Evolutionary conservation across 2,888 invertebrate species (phyloP).

Genomic region (Hemistola chrysoprasaria): DNA sequence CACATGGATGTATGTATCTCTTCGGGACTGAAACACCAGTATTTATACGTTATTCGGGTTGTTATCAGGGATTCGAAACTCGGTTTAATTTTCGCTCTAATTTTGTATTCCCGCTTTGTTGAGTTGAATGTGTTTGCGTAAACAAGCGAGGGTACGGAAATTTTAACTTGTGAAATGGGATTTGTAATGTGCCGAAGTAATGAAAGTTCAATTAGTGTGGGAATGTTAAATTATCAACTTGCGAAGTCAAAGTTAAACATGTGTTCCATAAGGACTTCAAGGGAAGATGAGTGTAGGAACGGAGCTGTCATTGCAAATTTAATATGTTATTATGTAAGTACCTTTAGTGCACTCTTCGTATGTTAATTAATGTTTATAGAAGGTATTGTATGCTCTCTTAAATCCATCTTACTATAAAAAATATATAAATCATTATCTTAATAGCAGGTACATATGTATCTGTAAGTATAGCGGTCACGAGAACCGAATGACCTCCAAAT

Average conservation of each 20-base stretch:
- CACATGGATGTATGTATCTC: conserved; percentile 42
- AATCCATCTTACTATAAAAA: too few relatives aligned
- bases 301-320: too few relatives aligned
- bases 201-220: conserved; percentile 9
- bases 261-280: too few relatives aligned
- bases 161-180: conserved; percentile 21
- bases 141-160: conserved; percentile 24
- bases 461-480: too few relatives aligned
- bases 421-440: too few relatives aligned
- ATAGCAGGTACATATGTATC: too few relatives aligned
- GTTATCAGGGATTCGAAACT: conserved; percentile 37
- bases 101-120: conserved; percentile 33
- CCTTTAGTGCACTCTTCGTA: too few relatives aligned
- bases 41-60: conserved; percentile 39
- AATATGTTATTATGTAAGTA: too few relatives aligned
- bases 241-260: too few relatives aligned
- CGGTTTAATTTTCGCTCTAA: conserved; percentile 34
- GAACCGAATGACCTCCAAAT: conserved; percentile 28
- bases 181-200: conserved; percentile 16
- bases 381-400: too few relatives aligned
- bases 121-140: conserved; percentile 30
- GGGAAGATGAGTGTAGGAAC: too few relatives aligned
- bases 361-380: too few relatives aligned
- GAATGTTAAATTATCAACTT: background rate
- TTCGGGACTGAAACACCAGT: conserved; percentile 36